Conservation (phyloP, 2,797 vertebrate species). For the Smutsia temminckii region DNA sequence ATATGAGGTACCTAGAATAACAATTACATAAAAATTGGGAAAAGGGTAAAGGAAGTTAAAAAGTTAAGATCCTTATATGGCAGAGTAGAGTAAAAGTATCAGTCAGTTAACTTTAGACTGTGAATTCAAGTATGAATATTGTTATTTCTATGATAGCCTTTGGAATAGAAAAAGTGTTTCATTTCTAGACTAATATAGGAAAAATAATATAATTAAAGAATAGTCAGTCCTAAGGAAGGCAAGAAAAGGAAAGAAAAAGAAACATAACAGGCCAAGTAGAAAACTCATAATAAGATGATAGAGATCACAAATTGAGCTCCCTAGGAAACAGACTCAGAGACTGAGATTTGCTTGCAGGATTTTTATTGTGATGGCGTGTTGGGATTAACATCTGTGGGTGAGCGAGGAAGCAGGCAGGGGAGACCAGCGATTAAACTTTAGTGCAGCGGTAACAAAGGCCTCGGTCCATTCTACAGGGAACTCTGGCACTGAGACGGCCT, state of each 20-base stretch:
- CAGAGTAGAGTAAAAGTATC: background rate
- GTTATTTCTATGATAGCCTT: slow-evolving; percentile 14
- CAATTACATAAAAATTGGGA: background rate
- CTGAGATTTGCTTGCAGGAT: background rate
- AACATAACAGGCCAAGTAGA: background rate
- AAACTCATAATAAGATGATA: background rate
- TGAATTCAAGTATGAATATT: background rate
- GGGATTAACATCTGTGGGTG: background rate
- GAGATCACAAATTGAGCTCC: background rate
- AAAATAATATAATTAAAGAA: background rate
- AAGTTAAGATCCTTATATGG: background rate
- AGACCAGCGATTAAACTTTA: background rate
- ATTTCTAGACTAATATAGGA: slow-evolving; percentile 18
- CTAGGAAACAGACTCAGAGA: background rate
- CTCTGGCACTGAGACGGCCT: background rate
- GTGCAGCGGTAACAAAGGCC: background rate
- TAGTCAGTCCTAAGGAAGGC: background rate
- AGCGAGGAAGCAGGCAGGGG: background rate
- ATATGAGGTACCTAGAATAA: background rate
- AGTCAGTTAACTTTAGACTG: background rate
- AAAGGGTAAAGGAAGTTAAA: background rate
- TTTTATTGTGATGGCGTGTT: background rate
- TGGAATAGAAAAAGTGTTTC: background rate
- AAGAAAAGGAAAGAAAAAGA: background rate
- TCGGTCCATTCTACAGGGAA: background rate